Percentiles rank a stretch among this genome's conserved stretches.
Conservation (phyloP, 2,797 vertebrate species). For the Coregonus ussuriensis region DNA sequence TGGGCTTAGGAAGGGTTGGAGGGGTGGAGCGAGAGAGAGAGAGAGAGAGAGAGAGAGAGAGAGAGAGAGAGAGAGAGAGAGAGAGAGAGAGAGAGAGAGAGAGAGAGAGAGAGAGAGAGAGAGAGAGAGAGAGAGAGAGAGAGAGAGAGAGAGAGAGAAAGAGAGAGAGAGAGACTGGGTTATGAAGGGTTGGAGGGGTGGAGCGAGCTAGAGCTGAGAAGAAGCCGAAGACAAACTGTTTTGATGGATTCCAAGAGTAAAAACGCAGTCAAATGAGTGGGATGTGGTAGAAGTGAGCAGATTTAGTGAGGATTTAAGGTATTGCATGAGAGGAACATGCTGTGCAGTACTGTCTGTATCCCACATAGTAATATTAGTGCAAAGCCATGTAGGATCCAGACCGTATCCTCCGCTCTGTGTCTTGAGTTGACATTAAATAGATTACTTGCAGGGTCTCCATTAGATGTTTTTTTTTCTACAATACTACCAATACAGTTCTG, state of each 20-base stretch:
- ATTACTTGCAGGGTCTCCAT: no score
- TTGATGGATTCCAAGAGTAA: background rate
- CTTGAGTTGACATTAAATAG: background rate
- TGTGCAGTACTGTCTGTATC: background rate
- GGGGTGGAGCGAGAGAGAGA: constrained; percentile 22
- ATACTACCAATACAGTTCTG: no score
- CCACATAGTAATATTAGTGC: background rate
- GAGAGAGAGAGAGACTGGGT: background rate
- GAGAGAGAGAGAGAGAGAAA: no score
- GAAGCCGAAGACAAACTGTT: no score
- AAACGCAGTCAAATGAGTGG: background rate
- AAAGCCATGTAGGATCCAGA: background rate
- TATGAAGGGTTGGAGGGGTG: no score
- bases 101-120: constrained; percentile 12
- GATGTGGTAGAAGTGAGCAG: background rate
- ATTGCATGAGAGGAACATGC: background rate
- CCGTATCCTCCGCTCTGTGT: background rate
- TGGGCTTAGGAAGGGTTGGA: constrained; percentile 31
- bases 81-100: no score
- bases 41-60: constrained; percentile 5
- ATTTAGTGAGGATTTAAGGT: no score
- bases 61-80: no score
- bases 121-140: background rate
- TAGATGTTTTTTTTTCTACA: no score
- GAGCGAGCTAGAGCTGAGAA: background rate